Evolutionary conservation across 2,797 vertebrate genomes (phyloP), one percentile per base, ranked within the genome.

Genomic region (Echiichthys vipera): DNA sequence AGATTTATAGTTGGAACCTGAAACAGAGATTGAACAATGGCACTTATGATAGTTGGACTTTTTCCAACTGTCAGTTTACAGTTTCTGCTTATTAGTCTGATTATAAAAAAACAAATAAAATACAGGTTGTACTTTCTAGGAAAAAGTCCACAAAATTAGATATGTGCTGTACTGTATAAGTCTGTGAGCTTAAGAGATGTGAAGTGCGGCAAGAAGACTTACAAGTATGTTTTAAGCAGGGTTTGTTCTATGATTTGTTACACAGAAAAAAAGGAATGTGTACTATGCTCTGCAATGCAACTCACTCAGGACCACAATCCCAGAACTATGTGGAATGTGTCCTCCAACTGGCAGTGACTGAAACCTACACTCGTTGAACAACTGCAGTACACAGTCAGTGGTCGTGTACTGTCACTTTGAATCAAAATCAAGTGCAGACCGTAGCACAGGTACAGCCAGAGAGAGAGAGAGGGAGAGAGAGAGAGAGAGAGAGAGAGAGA

Each of bases 381-480:
- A 88, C 86, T 91, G 86, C 81, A 84, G 88, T 77, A 88, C 92
- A 90, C 90, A 88, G 86, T 80, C 76, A 84, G 88, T 81, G 89
- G 88, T 82, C 74, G 63, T 90, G 91, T 92, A 62, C 89, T 91
- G 91, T 92, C 92, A 89, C 85, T 90, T 62, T 17, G 22, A 84
- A 89, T 93, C 77, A 88, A 77, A 86, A 85, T 92, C 90, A 91
- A 91, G 84, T 18, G 45, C 76, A 73, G 85, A 79, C 72, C 70
- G 55, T 76, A 83, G 80, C 84, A 78, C 78, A 91, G 88, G 88
- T 90, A 84, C 27, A 84, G 79, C 62, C 61, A 65, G 34, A 62
- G 45, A 74, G 59, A 68, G 73, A 49, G 50, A 59, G 37, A 54
- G 78, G 43, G 58, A 47, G 34, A 57, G 49, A 62, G 65, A 54